Conservation (phyloP, 2,113 vertebrate species). For the Henicopernis longicauda region DNA sequence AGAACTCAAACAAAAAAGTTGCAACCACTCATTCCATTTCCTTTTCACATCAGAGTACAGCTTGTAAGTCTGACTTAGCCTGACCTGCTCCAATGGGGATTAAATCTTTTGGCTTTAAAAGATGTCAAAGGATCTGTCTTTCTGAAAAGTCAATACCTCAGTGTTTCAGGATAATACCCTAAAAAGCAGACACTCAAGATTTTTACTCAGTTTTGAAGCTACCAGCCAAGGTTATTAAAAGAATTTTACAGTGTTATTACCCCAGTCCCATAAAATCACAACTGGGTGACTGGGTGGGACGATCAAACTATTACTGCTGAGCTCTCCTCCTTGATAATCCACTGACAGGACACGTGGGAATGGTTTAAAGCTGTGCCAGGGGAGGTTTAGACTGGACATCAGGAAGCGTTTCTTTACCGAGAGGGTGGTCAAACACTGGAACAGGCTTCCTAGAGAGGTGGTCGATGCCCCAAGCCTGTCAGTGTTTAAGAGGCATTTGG, state of each 20-base stretch:
- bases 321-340: background rate
- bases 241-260: background rate
- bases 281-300: background rate
- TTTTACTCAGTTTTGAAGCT: background rate
- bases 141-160: background rate
- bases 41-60: background rate
- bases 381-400: background rate
- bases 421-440: background rate
- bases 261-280: background rate
- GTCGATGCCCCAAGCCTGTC: background rate
- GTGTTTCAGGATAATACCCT: background rate
- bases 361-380: background rate
- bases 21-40: background rate
- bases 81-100: background rate
- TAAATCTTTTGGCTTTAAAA: background rate
- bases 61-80: background rate
- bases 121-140: background rate
- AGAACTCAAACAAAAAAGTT: background rate
- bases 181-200: background rate
- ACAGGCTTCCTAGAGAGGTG: background rate
- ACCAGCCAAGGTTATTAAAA: background rate
- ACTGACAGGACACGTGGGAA: rapidly evolving
- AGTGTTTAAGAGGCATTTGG: background rate
- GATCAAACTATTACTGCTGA: background rate
- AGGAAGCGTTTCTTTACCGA: background rate